Evolutionary conservation across 1,140 invertebrate species (phyloP).

Genomic region (Trissolcus basalis): DNA sequence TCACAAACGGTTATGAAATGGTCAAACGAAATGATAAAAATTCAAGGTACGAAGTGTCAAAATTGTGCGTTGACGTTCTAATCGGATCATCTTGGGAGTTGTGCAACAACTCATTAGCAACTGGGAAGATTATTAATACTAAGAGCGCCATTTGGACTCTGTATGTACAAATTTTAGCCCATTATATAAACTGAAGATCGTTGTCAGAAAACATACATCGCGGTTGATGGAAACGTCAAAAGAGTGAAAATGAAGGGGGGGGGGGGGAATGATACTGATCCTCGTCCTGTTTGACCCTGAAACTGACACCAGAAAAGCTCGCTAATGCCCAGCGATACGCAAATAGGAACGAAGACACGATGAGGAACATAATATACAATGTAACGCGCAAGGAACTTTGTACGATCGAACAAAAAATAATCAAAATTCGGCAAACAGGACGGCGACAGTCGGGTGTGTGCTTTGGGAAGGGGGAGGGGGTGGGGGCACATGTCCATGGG

Average conservation of each 20-base stretch:
- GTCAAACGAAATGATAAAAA: neutral
- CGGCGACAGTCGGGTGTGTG: slow-evolving; percentile 13
- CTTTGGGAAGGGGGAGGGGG: neutral
- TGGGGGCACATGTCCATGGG: neutral
- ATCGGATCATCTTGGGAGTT: neutral
- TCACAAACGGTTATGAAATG: too few species aligned
- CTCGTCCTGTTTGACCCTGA: slow-evolving; percentile 48
- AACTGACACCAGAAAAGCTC: slow-evolving; percentile 47
- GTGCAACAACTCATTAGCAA: slow-evolving; percentile 10
- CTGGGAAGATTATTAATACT: slow-evolving; percentile 41
- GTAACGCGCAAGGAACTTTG: slow-evolving; percentile 70
- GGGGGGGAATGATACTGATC: slow-evolving; percentile 3
- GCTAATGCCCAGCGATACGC: slow-evolving; percentile 67
- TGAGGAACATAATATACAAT: slow-evolving; percentile 71
- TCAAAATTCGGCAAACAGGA: slow-evolving; percentile 47
- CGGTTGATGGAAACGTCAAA: neutral
- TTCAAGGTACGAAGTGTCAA: slow-evolving; percentile 10
- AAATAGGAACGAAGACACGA: slow-evolving; percentile 73
- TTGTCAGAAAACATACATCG: neutral
- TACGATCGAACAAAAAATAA: slow-evolving; percentile 52
- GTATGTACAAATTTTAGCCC: slow-evolving; percentile 26
- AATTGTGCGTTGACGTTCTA: slow-evolving; percentile 26
- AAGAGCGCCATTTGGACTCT: slow-evolving; percentile 31
- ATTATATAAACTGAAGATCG: neutral
- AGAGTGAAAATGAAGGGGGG: neutral